phyloP scores from a whole-genome alignment of 2,113 vertebrate genomes.

The Bothrops jararaca region DNA sequence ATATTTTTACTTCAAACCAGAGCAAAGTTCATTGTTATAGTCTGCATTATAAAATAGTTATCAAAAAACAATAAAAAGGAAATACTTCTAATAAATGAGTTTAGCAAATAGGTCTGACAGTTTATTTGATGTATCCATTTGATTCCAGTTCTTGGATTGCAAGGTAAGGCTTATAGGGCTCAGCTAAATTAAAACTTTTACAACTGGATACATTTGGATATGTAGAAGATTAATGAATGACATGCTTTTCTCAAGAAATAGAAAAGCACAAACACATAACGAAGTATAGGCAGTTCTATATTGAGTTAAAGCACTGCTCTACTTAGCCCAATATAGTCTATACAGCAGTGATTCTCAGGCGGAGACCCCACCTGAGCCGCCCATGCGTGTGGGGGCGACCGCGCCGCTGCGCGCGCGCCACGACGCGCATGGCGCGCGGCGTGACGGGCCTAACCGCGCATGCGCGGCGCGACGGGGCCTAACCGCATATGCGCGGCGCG shows the following conservation, averaged over 20 bases:
- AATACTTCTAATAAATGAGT: neutral
- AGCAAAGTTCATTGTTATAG: neutral
- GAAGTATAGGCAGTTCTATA: neutral
- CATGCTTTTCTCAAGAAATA: neutral
- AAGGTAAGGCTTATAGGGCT: neutral
- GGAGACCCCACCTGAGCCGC: no score
- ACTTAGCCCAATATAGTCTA: neutral
- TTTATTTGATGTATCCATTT: neutral
- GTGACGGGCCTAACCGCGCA: no score
- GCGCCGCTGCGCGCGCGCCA: no score
- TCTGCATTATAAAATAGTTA: neutral
- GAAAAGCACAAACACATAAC: neutral
- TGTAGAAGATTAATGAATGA: neutral
- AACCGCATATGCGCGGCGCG: no score
- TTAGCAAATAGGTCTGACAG: neutral
- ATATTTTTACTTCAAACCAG: constrained; percentile 12
- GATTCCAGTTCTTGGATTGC: neutral
- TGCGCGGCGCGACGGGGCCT: no score
- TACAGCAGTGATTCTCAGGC: no score
- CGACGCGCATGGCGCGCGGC: no score
- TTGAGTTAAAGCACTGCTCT: neutral
- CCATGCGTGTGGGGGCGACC: no score
- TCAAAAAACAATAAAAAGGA: neutral
- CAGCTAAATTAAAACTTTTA: neutral
- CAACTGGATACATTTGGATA: neutral